A percentile compares a stretch with the other conserved stretches of the same genome.
These are phyloP conservation scores for Phymatocera aterrima DNA, from an alignment of 2,888 invertebrate genomes.

Conservation along the genomic window DNA sequence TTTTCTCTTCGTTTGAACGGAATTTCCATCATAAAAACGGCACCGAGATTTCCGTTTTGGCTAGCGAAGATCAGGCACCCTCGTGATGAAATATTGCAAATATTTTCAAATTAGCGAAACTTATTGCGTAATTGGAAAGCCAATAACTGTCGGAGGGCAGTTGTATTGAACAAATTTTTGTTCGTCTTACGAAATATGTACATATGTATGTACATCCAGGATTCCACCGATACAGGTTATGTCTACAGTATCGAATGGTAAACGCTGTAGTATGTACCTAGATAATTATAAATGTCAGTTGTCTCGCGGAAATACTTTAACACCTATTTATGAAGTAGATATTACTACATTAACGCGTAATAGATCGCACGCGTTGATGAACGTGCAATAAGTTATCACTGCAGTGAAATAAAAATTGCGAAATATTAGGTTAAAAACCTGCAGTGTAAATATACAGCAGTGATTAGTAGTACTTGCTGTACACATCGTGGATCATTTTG, in stretches of 20 bases:
- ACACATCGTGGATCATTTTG: too few species aligned
- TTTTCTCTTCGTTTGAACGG: too few species aligned
- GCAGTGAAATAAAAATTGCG: neutral
- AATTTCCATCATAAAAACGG: too few species aligned
- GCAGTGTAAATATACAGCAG: too few species aligned
- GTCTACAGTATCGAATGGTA: too few species aligned
- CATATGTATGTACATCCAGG: neutral
- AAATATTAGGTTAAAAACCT: too few species aligned
- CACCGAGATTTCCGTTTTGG: too few species aligned
- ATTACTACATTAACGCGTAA: too few species aligned
- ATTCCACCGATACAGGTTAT: too few species aligned
- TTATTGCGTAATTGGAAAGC: neutral
- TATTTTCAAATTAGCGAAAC: constrained; percentile 16
- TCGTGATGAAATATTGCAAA: neutral
- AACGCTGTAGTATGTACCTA: too few species aligned
- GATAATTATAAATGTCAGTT: neutral
- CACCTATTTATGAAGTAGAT: too few species aligned
- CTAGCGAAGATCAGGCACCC: neutral
- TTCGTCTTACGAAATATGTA: neutral
- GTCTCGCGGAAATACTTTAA: neutral
- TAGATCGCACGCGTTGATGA: neutral
- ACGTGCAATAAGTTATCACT: neutral
- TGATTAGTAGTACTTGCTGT: too few species aligned
- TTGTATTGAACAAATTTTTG: neutral
- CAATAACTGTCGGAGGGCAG: neutral